Conservation (phyloP, 2,888 invertebrate species). For the Spilosoma lubricipeda region DNA sequence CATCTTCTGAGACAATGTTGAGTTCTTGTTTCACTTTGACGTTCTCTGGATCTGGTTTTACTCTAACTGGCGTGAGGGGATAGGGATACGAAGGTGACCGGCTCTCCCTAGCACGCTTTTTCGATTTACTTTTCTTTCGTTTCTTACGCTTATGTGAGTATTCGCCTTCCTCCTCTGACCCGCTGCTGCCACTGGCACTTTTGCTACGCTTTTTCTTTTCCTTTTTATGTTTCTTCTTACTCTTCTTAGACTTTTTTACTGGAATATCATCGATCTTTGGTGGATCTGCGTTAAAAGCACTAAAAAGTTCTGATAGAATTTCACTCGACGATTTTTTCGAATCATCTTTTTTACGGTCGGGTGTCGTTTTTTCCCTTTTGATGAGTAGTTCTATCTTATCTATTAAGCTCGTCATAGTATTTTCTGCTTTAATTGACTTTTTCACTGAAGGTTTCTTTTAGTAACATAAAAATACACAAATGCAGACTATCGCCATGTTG, state of each 20-base stretch:
- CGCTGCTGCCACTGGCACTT: constrained; percentile 75
- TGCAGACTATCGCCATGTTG: constrained; percentile 16
- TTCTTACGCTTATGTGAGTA: constrained; percentile 86
- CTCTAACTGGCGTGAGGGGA: constrained; percentile 63
- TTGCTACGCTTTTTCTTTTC: constrained; percentile 84
- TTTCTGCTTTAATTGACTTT: constrained; percentile 18
- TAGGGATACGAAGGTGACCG: constrained; percentile 62
- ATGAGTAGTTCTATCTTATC: constrained; percentile 80
- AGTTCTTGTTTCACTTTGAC: constrained; percentile 55
- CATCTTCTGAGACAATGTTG: constrained; percentile 53
- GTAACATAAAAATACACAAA: constrained; percentile 11
- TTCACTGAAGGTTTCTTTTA: constrained; percentile 24
- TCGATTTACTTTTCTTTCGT: constrained; percentile 84
- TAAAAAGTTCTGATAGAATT: constrained; percentile 93
- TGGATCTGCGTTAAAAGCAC: constrained; percentile 91
- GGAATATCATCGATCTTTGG: constrained; percentile 83
- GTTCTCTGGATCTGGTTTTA: constrained; percentile 59
- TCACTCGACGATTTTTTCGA: constrained; percentile 90
- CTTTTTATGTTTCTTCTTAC: constrained; percentile 88
- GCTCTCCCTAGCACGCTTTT: constrained; percentile 66
- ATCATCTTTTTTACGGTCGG: constrained; percentile 78
- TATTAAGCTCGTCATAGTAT: constrained; percentile 74
- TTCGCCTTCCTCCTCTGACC: constrained; percentile 77
- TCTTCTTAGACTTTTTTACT: constrained; percentile 82
- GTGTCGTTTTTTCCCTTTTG: constrained; percentile 80